These are phyloP conservation scores for Tenthredo distinguenda DNA, from an alignment of 2,888 invertebrate genomes.

Conservation along the genomic window DNA sequence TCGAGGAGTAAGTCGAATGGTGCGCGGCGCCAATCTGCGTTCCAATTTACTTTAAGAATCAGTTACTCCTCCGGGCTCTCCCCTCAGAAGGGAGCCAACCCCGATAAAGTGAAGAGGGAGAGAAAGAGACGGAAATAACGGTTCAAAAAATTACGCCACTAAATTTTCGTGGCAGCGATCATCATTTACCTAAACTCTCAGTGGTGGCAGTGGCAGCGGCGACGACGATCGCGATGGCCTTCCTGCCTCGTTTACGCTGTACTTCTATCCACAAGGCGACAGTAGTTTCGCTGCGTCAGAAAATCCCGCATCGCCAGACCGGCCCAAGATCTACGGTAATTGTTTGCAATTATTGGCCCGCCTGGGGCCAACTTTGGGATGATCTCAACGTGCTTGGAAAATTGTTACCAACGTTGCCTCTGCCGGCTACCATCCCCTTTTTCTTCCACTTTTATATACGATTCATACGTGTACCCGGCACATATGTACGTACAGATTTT, in stretches of 20 bases:
- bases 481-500: not conserved
- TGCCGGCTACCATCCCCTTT: not conserved
- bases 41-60: conserved; percentile 68
- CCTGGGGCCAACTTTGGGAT: conserved; percentile 65
- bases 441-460: not conserved
- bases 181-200: conserved; percentile 73
- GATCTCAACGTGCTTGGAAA: conserved; percentile 63
- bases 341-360: conserved; percentile 70
- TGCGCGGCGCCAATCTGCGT: conserved; percentile 57
- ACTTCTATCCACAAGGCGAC: conserved; percentile 22
- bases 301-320: conserved; percentile 30
- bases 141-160: conserved; percentile 72
- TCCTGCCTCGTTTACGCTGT: conserved; percentile 29
- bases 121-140: conserved; percentile 50
- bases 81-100: conserved; percentile 36
- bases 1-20: conserved; percentile 27
- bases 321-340: conserved; percentile 68
- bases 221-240: conserved; percentile 9
- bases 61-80: conserved; percentile 63
- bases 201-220: not conserved
- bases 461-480: not conserved
- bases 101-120: conserved; percentile 46
- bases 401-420: conserved; percentile 62
- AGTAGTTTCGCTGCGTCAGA: conserved; percentile 12
- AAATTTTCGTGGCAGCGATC: conserved; percentile 72